Base-by-base conservation (phyloP, 2,888 invertebrate genomes). In the Lutraria lutraria region DNA sequence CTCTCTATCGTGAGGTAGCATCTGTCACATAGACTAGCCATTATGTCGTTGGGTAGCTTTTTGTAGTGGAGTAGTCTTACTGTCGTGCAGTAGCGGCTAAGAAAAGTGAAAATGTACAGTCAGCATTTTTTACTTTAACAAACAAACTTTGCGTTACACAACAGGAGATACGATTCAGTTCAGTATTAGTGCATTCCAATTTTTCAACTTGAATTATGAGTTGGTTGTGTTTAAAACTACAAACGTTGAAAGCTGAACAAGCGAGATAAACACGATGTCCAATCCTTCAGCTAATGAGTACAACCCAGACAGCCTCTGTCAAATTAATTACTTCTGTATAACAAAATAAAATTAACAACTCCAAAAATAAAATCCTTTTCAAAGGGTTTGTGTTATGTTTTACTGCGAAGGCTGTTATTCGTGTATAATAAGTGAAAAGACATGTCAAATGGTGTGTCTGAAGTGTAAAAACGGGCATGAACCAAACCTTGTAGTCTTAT, bases 291-390 rank as follows among this genome's bases (percentile, higher is more conserved):
- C 25, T 68, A 68, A n/a, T 68, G 63, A 68, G 63, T 68, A n/a
- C 63, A 25, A 43, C 25, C n/a, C 63, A 68, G 63, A 68, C 63
- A 25, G n/a, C 12, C 25, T 68, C 25, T 68, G 63, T 68, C 63
- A 68, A 68, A 68, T 68, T 68, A 25, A 68, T 68, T 68, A 68
- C 63, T 12, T 68, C 63, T 68, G 63, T 68, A 68, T 25, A 68
- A 25, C 63, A 68, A 68, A 68, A 68, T 68, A 25, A 25, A 68
- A 68, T 25, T 68, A 68, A 25, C 25, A 68, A 68, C 25, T 68
- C n/a, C n/a, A 68, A 68, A 68, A 25, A 25, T 68, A 68, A 3
- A 19, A 3, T 13, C 25, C 25, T 68, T 68, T 68, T 68, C 63
- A 68, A n/a, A 68, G 63, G 43, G 56, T 25, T 25, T 6, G 63